phyloP scores from a whole-genome alignment of 2,888 invertebrate species.

The Vesta saturnalis region DNA sequence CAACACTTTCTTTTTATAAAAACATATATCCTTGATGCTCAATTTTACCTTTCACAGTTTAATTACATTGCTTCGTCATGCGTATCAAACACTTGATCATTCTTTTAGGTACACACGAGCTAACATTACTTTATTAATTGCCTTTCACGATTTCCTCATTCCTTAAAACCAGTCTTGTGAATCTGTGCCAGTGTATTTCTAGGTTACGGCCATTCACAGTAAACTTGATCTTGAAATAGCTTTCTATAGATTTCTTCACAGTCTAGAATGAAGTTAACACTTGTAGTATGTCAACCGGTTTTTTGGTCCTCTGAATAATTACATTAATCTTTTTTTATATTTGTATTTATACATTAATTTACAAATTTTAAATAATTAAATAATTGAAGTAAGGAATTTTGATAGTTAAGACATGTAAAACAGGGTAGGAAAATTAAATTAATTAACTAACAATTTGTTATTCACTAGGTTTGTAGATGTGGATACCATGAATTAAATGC shows the following conservation, averaged over 20 bases:
- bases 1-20: slow-evolving; percentile 56
- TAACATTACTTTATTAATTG: slow-evolving; percentile 41
- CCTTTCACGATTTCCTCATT: slow-evolving; percentile 53
- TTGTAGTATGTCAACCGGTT: slow-evolving; percentile 22
- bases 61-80: slow-evolving; percentile 2
- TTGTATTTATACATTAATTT: background rate
- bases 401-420: slow-evolving; percentile 6
- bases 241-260: slow-evolving; percentile 28
- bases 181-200: slow-evolving; percentile 59
- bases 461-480: slow-evolving; percentile 49
- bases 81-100: slow-evolving; percentile 13
- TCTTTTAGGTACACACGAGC: slow-evolving; percentile 37
- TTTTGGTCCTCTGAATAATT: slow-evolving; percentile 20
- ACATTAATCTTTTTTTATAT: slow-evolving; percentile 17
- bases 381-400: background rate
- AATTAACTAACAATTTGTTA: slow-evolving; percentile 36
- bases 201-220: slow-evolving; percentile 56
- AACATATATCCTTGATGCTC: slow-evolving; percentile 18
- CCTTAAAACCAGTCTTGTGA: slow-evolving; percentile 54
- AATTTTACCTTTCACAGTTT: slow-evolving; percentile 17
- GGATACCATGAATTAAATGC: slow-evolving; percentile 62
- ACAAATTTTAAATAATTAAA: background rate
- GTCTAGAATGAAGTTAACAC: slow-evolving; percentile 29
- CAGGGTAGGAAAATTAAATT: slow-evolving; percentile 34
- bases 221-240: slow-evolving; percentile 53